Evolutionary conservation across 2,797 vertebrate genomes (phyloP), one percentile per base, ranked within the genome.

Genomic region (Eurystomus glaucurus): DNA sequence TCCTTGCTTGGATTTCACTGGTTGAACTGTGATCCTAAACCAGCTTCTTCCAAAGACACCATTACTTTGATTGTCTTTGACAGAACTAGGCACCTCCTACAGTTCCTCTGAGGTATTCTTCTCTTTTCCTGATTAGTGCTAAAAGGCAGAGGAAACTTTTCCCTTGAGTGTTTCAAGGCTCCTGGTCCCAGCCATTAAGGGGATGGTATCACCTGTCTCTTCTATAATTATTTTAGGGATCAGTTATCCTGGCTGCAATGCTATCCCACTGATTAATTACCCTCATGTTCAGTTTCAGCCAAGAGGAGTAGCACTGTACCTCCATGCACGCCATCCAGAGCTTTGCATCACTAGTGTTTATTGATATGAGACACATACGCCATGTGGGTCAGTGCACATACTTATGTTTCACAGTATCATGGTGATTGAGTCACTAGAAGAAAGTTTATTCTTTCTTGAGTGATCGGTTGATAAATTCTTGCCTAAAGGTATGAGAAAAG

Each of bases 341-440:
- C 37, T 51, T 85, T 51, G 54, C 23, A 35, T 31, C 5, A 0
- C 75, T 76, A n/a, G 35, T 29, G 17, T 58, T 74, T 52, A 29
- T 69, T 62, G 45, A 69, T 23, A 45, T 7, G 8, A 76, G 20
- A 23, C 41, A 52, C 23, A 1, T 43, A 39, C 52, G 23, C 85
- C 15, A 29, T 68, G 37, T 31, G 35, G 3, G 41, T 71, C 20
- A 2, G 22, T 37, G 39, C 11, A 22, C 0, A 1, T 4, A 20
- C n/a, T 13, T 76, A 23, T 7, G 6, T 58, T 64, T 75, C n/a
- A 68, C 15, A 71, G 20, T 14, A 35, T 20, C 33, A 14, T 11
- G 12, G 35, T 35, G 10, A 33, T 14, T 62, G 23, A 76, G 23
- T 52, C n/a, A 35, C 39, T 21, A 64, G 31, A 62, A 87, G 26